Base-by-base conservation (phyloP, 2,113 vertebrate species). In the Callopanchax toddi region DNA sequence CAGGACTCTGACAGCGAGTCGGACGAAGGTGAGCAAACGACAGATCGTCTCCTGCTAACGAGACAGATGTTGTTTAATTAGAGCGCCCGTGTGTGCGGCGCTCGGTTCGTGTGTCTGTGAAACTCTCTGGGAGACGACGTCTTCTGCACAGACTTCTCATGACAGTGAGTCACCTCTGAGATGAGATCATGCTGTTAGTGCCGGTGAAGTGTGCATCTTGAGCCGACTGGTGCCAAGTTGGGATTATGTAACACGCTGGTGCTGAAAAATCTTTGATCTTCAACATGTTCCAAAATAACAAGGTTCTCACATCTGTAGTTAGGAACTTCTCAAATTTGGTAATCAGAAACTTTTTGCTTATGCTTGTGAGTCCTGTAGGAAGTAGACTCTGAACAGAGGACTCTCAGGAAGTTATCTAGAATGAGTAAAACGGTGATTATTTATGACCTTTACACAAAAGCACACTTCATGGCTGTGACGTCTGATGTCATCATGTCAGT, bases 1-100 rank as follows among this genome's bases (percentile, higher is more conserved):
- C 95, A 96, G 86, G 98, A 99, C 89, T 97, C 98, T 25, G 97
- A 99, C 79, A 98, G 97, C n/a, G 98, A 99, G 79, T 98, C 96
- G 1, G 97, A 99, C 46, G 97, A 99, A 71, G 97, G 97, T 99
- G 89, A 95, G 87, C 67, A 81, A 67, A 60, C 21, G 69, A 87
- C 48, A 17, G 40, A 57, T 78, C 63, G 22, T 53, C 15, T 29
- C 23, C 46, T 21, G 11, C 13, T 25, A 53, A 45, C 12, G 18
- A 48, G 64, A 52, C 71, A 70, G 67, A 81, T 53, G 37, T n/a
- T 44, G 60, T 42, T 60, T 75, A 54, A 74, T 68, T 50, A 44
- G 21, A 58, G 61, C 34, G 34, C 60, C 58, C 45, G 21, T 50
- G 15, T 45, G 44, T 29, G 2, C 18, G 6, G 16, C 32, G 45